These are phyloP conservation scores for Oreochromis tanganicae DNA, from an alignment of 2,113 vertebrate species.

Conservation along the genomic window DNA sequence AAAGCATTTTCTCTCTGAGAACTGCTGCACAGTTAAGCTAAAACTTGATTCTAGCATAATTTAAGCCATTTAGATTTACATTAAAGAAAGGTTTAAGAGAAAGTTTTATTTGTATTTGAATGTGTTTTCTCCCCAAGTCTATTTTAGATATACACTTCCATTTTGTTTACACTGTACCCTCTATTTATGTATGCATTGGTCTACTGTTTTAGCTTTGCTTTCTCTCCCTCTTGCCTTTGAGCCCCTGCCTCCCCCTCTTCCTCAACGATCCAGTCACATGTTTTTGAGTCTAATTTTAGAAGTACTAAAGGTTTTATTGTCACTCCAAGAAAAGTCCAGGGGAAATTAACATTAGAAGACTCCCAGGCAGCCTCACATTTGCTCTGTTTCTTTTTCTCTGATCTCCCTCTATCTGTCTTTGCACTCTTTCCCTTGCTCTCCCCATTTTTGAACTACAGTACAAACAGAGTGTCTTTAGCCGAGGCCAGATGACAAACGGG, in stretches of 20 bases:
- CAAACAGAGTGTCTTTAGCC: conserved; percentile 22
- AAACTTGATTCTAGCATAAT: background rate
- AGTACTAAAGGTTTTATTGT: conserved; percentile 42
- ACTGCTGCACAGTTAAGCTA: background rate
- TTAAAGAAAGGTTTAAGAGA: background rate
- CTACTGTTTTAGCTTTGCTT: background rate
- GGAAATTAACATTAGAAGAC: conserved; percentile 13
- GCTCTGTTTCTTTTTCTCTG: background rate
- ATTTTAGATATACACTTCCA: background rate
- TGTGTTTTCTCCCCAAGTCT: background rate
- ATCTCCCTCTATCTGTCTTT: background rate
- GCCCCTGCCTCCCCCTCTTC: background rate
- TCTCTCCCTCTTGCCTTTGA: background rate
- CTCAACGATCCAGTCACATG: background rate
- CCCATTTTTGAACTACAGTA: background rate
- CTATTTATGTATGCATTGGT: background rate
- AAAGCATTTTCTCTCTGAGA: background rate
- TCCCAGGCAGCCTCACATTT: background rate
- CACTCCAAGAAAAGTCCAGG: conserved; percentile 26
- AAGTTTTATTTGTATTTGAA: background rate
- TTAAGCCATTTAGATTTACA: background rate
- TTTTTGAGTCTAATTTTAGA: conserved; percentile 29
- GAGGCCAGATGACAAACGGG: conserved; percentile 34
- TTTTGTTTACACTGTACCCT: background rate
- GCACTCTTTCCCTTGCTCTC: background rate